These are phyloP conservation scores for Steinernema carpocapsae DNA, from an alignment of 2,888 invertebrate species.

Conservation along the genomic window DNA sequence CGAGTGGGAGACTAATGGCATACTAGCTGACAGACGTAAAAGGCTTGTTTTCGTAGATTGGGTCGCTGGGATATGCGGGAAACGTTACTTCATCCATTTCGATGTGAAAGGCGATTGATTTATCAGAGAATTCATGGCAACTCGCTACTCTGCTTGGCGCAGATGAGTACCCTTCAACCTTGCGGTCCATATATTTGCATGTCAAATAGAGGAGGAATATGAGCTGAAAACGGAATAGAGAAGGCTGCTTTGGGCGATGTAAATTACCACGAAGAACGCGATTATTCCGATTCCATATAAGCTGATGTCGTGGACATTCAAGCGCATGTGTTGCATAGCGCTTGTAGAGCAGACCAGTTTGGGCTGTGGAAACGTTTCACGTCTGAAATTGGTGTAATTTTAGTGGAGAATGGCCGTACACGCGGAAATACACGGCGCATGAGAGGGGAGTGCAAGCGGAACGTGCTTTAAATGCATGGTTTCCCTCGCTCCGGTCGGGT, in stretches of 20 bases:
- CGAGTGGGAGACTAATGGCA: too few species aligned
- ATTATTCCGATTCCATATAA: slow-evolving; percentile 18
- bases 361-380: too few species aligned
- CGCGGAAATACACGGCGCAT: not conserved
- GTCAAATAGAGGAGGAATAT: slow-evolving; percentile 9
- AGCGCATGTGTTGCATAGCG: slow-evolving; percentile 9
- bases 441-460: not conserved
- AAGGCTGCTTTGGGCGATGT: not conserved
- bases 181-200: slow-evolving; percentile 27
- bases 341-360: not conserved
- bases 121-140: slow-evolving; percentile 2
- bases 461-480: slow-evolving; percentile 1
- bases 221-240: not conserved
- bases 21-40: too few species aligned
- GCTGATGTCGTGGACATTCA: slow-evolving; percentile 10
- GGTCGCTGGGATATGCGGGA: too few species aligned
- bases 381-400: not conserved
- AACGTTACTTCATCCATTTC: not conserved
- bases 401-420: not conserved
- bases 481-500: not conserved
- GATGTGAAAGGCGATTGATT: not conserved
- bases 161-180: not conserved
- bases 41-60: too few species aligned
- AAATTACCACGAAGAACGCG: slow-evolving; percentile 10
- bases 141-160: slow-evolving; percentile 15